phyloP scores from a whole-genome alignment of 2,113 vertebrate genomes.

The Eublepharis macularius region DNA sequence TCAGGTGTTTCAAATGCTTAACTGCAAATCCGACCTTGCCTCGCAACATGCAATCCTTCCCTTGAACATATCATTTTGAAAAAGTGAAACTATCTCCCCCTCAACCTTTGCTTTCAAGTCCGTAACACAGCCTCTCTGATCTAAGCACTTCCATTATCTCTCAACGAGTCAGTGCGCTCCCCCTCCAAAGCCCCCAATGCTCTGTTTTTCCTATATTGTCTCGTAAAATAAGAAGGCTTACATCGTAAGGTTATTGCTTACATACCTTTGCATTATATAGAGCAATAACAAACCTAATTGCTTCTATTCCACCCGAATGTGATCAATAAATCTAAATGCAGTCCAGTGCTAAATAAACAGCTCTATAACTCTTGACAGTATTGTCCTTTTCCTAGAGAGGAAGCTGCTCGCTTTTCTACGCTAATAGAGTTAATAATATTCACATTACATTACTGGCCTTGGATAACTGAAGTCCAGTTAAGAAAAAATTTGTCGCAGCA shows the following conservation, averaged over 20 bases:
- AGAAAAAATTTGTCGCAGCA: not conserved
- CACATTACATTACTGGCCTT: not conserved
- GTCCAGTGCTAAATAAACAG: not conserved
- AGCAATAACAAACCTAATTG: slow-evolving; percentile 29
- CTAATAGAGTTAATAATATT: not conserved
- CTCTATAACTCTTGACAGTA: not conserved
- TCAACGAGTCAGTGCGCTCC: slow-evolving; percentile 19
- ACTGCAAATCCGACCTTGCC: not conserved
- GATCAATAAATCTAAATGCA: slow-evolving; percentile 37
- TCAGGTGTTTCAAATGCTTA: no score
- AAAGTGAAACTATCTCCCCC: no score
- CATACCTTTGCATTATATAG: slow-evolving; percentile 31
- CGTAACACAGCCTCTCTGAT: not conserved
- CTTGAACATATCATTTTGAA: no score
- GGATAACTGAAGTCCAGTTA: not conserved
- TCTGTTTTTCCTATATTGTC: not conserved
- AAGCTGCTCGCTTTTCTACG: not conserved
- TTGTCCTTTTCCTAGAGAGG: not conserved
- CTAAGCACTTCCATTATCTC: not conserved
- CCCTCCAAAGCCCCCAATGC: not conserved
- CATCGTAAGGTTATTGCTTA: slow-evolving; percentile 20
- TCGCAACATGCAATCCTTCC: not conserved
- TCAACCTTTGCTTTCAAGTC: not conserved
- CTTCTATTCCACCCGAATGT: slow-evolving; percentile 4
- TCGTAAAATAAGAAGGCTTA: not conserved